Base-by-base conservation (phyloP, 2,113 vertebrate genomes). In the Rhineura floridana region DNA sequence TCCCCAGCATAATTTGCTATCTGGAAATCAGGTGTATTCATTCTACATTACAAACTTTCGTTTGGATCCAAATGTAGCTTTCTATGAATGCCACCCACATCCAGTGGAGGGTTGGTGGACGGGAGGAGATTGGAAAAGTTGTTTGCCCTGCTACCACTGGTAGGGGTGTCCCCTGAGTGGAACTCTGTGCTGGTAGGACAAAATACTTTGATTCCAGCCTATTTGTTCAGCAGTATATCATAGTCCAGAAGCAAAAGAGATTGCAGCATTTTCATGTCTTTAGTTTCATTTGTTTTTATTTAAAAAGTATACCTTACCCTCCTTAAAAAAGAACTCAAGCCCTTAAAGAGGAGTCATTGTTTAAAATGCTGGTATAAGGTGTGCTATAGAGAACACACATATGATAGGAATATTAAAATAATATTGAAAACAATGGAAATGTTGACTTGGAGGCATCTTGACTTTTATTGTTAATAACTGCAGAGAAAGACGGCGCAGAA, bases 401-500 rank as follows among this genome's bases (percentile, higher is more conserved):
- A 62, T 52, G 13, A 72, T 80, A 12, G 42, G 39, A 25, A 19
- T 62, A 7, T 62, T 87, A 36, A 82, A 55, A 17, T 84, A 28
- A 30, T 50, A 23, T n/a, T 81, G 11, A 77, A 70, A n/a, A 1
- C 17, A 62, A 55, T 55, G 7, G 4, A 81, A 67, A 33, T 21
- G 9, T 76, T 81, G 33, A 50, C 42, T 50, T 50, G 10, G 6
- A 44, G 25, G 23, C 9, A 25, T 52, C 30, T 65, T 76, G 30
- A 82, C 80, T 90, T 89, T 90, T 42, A 1, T 77, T 4, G 87
- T 39, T 39, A 86, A 42, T 94, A 72, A 70, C 89, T 89, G 67
- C 91, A 97, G 97, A 42, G 97, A 98, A 4, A 95, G 94, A 73
- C 98, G 98, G 73, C 97, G 98, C 83, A 90, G 97, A 81, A 95